These are phyloP conservation scores for Ophioninae sp. DNA, from an alignment of 2,888 invertebrate genomes.

Conservation along the genomic window DNA sequence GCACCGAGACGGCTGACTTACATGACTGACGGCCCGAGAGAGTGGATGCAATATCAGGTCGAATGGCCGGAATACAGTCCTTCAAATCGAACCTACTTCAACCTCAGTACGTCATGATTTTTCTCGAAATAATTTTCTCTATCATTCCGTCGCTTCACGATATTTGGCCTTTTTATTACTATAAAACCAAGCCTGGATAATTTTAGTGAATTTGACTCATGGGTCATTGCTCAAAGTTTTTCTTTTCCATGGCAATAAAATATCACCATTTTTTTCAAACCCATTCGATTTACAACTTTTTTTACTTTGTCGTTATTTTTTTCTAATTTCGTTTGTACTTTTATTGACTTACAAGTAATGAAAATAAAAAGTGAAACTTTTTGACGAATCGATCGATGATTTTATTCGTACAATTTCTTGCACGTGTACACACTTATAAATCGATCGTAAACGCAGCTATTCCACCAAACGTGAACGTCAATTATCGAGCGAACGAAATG, in stretches of 20 bases:
- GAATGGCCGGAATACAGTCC: slow-evolving; percentile 93
- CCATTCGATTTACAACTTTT: too few relatives aligned
- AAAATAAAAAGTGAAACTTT: neutral
- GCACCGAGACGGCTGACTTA: slow-evolving; percentile 86
- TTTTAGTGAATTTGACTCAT: neutral
- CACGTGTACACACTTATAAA: slow-evolving; percentile 56
- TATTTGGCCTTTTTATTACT: neutral
- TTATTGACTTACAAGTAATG: too few relatives aligned
- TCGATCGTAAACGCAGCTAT: slow-evolving; percentile 83
- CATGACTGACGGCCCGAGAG: slow-evolving; percentile 84
- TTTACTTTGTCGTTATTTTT: too few relatives aligned
- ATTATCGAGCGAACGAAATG: slow-evolving; percentile 90
- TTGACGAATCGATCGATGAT: neutral
- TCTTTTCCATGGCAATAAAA: neutral
- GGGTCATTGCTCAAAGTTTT: neutral
- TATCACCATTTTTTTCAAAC: too few relatives aligned
- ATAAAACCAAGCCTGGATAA: neutral
- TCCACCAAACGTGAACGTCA: slow-evolving; percentile 87
- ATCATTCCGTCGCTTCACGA: neutral
- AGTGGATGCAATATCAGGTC: slow-evolving; percentile 87
- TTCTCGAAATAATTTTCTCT: slow-evolving; percentile 6
- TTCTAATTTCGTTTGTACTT: too few relatives aligned
- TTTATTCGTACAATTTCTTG: neutral
- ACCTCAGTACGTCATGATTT: slow-evolving; percentile 84
- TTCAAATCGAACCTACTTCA: slow-evolving; percentile 88